These are phyloP conservation scores for Shinisaurus crocodilurus DNA, from an alignment of 2,113 vertebrate species.

Conservation along the genomic window DNA sequence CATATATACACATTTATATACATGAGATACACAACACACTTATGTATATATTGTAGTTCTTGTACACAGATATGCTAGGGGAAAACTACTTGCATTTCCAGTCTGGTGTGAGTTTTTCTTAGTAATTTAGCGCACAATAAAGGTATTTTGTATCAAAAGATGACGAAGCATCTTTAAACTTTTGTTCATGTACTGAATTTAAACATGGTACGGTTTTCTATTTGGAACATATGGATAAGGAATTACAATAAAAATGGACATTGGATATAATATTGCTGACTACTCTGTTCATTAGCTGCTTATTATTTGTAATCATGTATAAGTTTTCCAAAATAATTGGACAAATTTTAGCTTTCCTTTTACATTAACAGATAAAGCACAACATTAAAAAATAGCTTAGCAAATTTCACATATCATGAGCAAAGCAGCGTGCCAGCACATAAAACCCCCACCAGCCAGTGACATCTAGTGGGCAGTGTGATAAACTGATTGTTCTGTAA, in stretches of 20 bases:
- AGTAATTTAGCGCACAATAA: slow-evolving; percentile 14
- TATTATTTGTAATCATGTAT: neutral
- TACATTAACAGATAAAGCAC: slow-evolving; percentile 1
- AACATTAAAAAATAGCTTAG: neutral
- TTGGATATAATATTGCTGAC: neutral
- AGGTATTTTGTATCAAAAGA: slow-evolving; percentile 11
- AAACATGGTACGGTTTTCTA: fast-evolving
- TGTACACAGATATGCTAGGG: neutral
- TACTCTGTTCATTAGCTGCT: slow-evolving; percentile 18
- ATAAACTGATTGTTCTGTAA: slow-evolving; percentile 32
- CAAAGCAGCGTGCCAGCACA: neutral
- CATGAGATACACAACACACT: slow-evolving; percentile 6
- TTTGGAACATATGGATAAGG: neutral
- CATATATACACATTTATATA: slow-evolving; percentile 25
- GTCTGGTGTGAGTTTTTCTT: neutral
- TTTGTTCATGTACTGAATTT: neutral
- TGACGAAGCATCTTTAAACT: neutral
- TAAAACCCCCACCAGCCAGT: slow-evolving; percentile 16
- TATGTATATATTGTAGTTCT: neutral
- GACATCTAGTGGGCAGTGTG: slow-evolving; percentile 69
- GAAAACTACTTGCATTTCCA: neutral
- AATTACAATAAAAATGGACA: neutral
- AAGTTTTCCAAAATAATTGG: neutral
- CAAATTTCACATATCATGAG: neutral
- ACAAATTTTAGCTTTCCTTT: neutral